Evolutionary conservation across 2,888 invertebrate genomes (phyloP), one percentile per base, ranked within the genome.

Genomic region (Acanthopleura granulata): DNA sequence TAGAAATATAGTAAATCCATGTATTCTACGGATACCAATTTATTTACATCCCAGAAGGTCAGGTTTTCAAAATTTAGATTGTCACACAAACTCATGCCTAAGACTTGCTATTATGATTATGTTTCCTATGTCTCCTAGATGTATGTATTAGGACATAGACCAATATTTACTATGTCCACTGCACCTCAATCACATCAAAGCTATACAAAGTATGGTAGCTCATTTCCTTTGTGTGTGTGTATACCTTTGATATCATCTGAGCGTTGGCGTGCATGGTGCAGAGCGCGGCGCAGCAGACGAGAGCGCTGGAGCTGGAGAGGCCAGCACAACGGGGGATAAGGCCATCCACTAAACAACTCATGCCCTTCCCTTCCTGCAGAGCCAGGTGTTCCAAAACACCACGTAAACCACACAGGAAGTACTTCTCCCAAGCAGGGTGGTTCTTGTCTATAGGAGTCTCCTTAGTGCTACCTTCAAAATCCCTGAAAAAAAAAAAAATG

Each of bases 271-370:
- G 91, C 74, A 95, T 91, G 75, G 94, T 94, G 50, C 95, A 93
- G 62, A 99, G 92, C 61, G 96, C 95, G 6, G 98, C 94, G 49
- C 97, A 95, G 89, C 98, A 97, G 12, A 99, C 99, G 76, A 99
- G 92, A 25, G 99, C 99, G 88, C 98, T 98, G 30, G 99, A 99
- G 89, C 98, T 98, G 0, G 99, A 99, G 51, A 99, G 93, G 9
- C 99, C 99, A 15, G 99, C 95, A 78, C 96, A 95, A 40, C 95
- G 94, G 4, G 99, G 99, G 81, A 99, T 94, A 83, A 93, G 95
- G 14, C 98, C 98, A 89, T 94, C 94, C 16, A 98, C 93, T 70
- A 94, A 93, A 77, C 96, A 92, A 79, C 93, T 92, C 89, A 97
- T 91, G 11, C 97, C 96, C 76, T 73, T 73, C 12, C 76, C 74